phyloP scores from a whole-genome alignment of 2,113 vertebrate genomes.

The Microcebus tavaratra region DNA sequence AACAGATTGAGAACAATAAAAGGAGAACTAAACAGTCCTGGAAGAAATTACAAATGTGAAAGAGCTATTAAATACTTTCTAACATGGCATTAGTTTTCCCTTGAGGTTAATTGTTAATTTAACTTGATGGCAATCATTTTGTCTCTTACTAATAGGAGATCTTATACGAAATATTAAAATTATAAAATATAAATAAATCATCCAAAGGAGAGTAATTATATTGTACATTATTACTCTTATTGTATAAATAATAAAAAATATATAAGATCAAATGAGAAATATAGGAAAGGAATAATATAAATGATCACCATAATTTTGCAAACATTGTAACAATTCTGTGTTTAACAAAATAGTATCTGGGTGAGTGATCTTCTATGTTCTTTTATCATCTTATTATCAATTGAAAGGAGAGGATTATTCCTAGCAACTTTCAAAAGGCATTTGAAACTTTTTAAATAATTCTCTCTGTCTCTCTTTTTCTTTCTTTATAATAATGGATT shows the following conservation, averaged over 20 bases:
- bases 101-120: background rate
- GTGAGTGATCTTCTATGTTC: background rate
- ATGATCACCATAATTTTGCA: background rate
- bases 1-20: background rate
- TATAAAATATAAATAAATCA: background rate
- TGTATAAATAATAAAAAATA: background rate
- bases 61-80: background rate
- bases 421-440: background rate
- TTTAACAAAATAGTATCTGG: background rate
- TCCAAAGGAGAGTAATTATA: background rate
- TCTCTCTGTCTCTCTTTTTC: background rate
- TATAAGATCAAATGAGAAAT: background rate
- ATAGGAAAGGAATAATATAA: background rate
- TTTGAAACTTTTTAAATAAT: background rate
- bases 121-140: slow-evolving; percentile 11
- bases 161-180: background rate
- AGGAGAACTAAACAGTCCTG: background rate
- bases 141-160: background rate
- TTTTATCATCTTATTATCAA: background rate
- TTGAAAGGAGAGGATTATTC: background rate
- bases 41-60: background rate
- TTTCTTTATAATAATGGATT: background rate
- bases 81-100: background rate
- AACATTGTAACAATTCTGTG: background rate
- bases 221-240: background rate